phyloP scores from a whole-genome alignment of 2,113 vertebrate species.

The Mormyrus iriodes region DNA sequence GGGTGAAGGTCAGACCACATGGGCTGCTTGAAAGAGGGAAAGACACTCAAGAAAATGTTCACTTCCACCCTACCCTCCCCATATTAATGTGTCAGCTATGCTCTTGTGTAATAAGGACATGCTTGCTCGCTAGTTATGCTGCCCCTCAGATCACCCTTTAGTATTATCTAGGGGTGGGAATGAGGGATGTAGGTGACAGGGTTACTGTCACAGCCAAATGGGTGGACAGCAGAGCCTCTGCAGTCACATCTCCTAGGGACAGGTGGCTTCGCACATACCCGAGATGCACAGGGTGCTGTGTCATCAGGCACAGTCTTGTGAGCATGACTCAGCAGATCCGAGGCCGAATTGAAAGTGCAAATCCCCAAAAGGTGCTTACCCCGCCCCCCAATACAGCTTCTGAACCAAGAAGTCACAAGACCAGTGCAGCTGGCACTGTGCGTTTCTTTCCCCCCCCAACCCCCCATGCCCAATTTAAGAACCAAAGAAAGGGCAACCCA shows the following conservation, averaged over 20 bases:
- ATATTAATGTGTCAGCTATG: background rate
- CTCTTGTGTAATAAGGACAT: background rate
- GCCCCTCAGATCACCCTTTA: background rate
- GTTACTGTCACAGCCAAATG: background rate
- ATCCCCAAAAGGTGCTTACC: background rate
- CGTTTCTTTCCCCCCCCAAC: background rate
- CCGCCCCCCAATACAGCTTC: background rate
- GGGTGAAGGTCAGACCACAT: background rate
- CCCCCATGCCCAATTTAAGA: slow-evolving; percentile 16
- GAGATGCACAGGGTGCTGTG: no score
- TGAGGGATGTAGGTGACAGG: background rate
- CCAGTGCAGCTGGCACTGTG: background rate
- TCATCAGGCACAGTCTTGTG: background rate
- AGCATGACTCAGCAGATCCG: background rate
- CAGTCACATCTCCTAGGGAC: background rate
- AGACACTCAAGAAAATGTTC: background rate
- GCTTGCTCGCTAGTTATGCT: background rate
- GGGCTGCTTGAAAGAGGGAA: background rate
- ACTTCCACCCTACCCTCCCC: background rate
- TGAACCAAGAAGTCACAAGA: slow-evolving; percentile 6
- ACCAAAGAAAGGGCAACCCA: background rate
- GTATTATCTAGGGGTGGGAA: background rate
- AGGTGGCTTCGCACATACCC: background rate
- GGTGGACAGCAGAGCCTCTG: background rate
- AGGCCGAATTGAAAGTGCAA: background rate